Conservation (phyloP, 1,140 invertebrate species). For the Anastrepha obliqua region DNA sequence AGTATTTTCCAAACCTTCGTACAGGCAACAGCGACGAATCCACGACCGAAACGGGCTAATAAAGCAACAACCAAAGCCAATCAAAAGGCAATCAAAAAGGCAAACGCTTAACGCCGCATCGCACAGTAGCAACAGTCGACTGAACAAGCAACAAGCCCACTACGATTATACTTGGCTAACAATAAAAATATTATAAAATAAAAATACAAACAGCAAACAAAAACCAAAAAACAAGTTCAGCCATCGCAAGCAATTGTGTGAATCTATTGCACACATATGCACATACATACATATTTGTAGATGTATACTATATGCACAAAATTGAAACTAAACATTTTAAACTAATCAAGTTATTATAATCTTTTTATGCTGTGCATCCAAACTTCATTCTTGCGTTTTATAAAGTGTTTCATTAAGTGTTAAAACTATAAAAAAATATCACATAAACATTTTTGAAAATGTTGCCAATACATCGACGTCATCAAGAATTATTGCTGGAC, state of each 20-base stretch:
- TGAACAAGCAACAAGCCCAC: not conserved
- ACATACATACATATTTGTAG: not conserved
- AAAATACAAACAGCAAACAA: not conserved
- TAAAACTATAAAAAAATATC: conserved; percentile 38
- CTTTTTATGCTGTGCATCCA: not conserved
- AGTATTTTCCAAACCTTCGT: conserved; percentile 60
- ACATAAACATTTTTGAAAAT: conserved; percentile 55
- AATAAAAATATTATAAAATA: not conserved
- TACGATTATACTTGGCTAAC: conserved; percentile 1
- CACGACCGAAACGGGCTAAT: conserved; percentile 12
- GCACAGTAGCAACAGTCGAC: conserved; percentile 25
- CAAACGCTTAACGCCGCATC: conserved; percentile 13
- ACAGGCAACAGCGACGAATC: conserved; percentile 41
- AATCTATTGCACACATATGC: not conserved
- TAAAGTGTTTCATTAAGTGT: not conserved
- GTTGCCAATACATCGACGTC: conserved; percentile 59
- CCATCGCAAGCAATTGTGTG: not conserved
- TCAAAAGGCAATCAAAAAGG: conserved; percentile 52
- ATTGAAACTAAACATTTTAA: not conserved
- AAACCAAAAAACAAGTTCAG: not conserved
- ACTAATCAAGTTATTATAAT: not conserved
- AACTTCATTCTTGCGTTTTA: not conserved
- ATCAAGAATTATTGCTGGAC: conserved; percentile 54
- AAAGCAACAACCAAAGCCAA: conserved; percentile 35
- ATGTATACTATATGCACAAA: not conserved